Evolutionary conservation across 2,113 vertebrate genomes (phyloP), one percentile per base, ranked within the genome.

Genomic region (Petromus typicus): DNA sequence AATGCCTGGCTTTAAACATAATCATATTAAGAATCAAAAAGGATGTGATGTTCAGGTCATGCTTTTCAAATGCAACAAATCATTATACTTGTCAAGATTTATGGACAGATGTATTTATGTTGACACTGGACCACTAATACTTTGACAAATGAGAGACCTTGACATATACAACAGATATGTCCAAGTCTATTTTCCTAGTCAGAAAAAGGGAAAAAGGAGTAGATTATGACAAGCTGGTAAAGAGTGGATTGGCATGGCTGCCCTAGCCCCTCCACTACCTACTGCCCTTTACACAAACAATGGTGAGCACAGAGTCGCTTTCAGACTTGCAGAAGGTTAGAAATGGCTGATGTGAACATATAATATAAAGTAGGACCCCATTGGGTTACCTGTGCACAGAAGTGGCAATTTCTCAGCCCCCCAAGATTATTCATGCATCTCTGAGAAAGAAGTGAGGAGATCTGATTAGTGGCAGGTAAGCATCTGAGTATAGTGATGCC

Each of bases 51-150:
- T 98, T 98, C 97, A 98, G 98, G 98, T 97, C 98, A 98, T 97
- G 98, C 98, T 97, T 98, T 98, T 98, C 98, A 98, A 98, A 98
- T 79, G 98, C 98, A 98, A 98, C 98, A 98, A 98, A 98, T 98
- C 98, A 98, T 98, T 98, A 98, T 96, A 98, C 98, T 98, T 98
- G 98, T 98, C 98, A 98, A 98, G 98, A 98, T 98, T 98, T 98
- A 99, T 98, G 98, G 98, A 98, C 98, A 98, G 98, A 98, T 98
- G 97, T 98, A 98, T 98, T 98, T 98, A 98, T 98, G 98, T 98
- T 98, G 98, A 98, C 98, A 98, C 95, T 97, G 93, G 97, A 97
- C 98, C 97, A 98, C 98, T 98, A 98, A 98, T 97, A 97, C 98
- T 98, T 98, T 98, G 98, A 98, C 97, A 98, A 98, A 99, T 98